These are phyloP conservation scores for Mus musculus DNA, from an alignment of 2,113 vertebrate genomes.

Conservation along the genomic window DNA sequence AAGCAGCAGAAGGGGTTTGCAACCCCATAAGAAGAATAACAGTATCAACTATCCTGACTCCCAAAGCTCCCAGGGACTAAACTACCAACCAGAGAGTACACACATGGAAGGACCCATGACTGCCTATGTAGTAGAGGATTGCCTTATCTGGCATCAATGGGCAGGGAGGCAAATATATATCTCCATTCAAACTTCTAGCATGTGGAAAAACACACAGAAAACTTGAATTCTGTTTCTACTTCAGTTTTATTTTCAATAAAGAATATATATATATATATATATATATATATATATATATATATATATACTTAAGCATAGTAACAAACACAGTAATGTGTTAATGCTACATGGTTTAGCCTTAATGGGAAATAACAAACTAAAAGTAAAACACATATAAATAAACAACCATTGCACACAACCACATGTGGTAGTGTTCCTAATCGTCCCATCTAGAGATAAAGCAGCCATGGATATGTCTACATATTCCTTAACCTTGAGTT, in stretches of 20 bases:
- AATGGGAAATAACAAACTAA: constrained; percentile 1
- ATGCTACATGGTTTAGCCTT: neutral
- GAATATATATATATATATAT: neutral
- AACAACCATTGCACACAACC: neutral
- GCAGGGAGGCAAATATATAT: neutral
- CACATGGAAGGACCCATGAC: too few species aligned
- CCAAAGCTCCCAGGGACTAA: too few species aligned
- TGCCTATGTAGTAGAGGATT: too few species aligned
- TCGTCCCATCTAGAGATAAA: neutral
- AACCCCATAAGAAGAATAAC: too few species aligned
- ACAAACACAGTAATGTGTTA: neutral
- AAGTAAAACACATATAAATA: neutral
- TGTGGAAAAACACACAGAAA: neutral
- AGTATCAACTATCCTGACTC: too few species aligned
- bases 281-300: too few species aligned
- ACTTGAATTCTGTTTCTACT: neutral
- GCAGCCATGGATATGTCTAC: neutral
- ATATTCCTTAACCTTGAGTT: neutral
- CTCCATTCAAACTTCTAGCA: neutral
- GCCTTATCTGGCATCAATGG: too few species aligned
- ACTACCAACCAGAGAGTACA: too few species aligned
- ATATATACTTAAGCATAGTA: neutral
- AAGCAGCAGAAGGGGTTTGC: too few species aligned
- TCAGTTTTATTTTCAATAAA: neutral
- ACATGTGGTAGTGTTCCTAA: neutral